Evolutionary conservation across 2,888 invertebrate genomes (phyloP), one percentile per base, ranked within the genome.

Genomic region (Tetrapedia diversipes): DNA sequence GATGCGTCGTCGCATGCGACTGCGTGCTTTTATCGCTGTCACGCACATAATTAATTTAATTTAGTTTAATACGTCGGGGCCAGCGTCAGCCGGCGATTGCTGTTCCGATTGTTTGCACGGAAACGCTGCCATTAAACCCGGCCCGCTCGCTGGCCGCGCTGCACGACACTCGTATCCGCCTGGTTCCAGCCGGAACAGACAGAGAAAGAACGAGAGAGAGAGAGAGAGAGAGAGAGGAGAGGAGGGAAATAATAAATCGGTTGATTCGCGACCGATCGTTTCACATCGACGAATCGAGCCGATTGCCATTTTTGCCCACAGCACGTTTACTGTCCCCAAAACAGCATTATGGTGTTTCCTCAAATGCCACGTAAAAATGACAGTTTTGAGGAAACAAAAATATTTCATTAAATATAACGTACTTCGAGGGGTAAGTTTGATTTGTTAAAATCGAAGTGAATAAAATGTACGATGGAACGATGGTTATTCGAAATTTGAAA

Each of bases 41-140:
- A 91, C 91, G 91, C 91, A 91, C 90, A 89, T 91, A 91, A 91
- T 91, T 91, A 91, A 91, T 91, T 91, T 91, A 91, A 91, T 91
- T 91, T 90, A 89, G 89, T 90, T 90, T 90, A 90, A 90, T 91
- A 90, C 88, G 85, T 82, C 86, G 86, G 75, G 74, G 75, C 81
- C 84, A 81, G 85, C 82, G 86, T 84, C 84, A 85, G 85, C 77
- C 83, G 84, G 83, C 88, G 90, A 90, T 90, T 86, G 86, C 86
- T 80, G 82, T 83, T 86, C 86, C 87, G 90, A 90, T 90, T 90
- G 87, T 89, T 89, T 86, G 90, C 90, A 90, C 89, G 90, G 87
- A 89, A 90, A 88, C 90, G 84, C 80, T 82, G 82, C 72, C 85
- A 83, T 88, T 87, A 75, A 86, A 80, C 79, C 68, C 68, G 67